Percentiles rank a stretch among this genome's conserved stretches.
phyloP scores from a whole-genome alignment of 2,113 vertebrate species.

The Lagopus muta region DNA sequence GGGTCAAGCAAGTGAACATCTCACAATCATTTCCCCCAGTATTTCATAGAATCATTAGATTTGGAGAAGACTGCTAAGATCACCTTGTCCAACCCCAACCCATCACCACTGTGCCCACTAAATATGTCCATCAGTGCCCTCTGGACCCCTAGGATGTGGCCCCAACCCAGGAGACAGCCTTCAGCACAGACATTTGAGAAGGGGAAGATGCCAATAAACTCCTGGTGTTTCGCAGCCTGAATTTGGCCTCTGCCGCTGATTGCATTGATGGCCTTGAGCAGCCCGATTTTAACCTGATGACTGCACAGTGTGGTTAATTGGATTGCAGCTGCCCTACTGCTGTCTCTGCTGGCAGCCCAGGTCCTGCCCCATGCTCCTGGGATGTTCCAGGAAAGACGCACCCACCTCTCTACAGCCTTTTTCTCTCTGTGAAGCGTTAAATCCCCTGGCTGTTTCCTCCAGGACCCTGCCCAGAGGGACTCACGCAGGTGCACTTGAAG shows the following conservation, averaged over 20 bases:
- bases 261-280: background rate
- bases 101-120: too few species aligned
- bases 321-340: background rate
- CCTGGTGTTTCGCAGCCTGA: background rate
- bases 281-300: background rate
- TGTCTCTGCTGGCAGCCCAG: background rate
- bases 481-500: fast-evolving
- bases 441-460: background rate
- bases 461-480: background rate
- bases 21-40: background rate
- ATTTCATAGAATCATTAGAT: too few species aligned
- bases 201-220: background rate
- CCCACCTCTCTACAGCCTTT: constrained; percentile 11
- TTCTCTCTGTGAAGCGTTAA: background rate
- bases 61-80: too few species aligned
- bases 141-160: background rate
- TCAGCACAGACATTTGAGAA: background rate
- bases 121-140: background rate
- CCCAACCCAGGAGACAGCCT: background rate
- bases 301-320: background rate
- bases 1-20: background rate
- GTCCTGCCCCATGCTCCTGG: background rate
- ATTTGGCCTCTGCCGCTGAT: background rate
- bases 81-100: too few species aligned
- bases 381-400: background rate